A percentile compares a stretch with the other conserved stretches of the same genome.
These are phyloP conservation scores for Marasmarcha lunaedactyla DNA, from an alignment of 2,888 invertebrate species.

Conservation along the genomic window DNA sequence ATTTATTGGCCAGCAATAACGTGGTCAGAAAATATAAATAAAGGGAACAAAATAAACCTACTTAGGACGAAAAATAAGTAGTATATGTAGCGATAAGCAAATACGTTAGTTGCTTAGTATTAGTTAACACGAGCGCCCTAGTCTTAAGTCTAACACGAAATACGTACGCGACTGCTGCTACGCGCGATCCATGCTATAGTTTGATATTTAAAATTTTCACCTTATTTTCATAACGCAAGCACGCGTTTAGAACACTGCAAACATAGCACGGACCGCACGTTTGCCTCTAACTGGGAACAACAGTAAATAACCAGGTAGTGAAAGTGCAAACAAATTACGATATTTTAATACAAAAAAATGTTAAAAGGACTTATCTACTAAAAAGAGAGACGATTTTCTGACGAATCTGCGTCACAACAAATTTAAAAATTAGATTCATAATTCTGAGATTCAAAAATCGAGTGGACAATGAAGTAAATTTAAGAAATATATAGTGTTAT, in stretches of 20 bases:
- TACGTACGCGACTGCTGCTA: background rate
- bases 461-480: too few species aligned
- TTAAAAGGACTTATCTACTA: slow-evolving; percentile 25
- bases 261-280: background rate
- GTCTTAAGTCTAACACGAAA: slow-evolving; percentile 53
- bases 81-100: slow-evolving; percentile 47
- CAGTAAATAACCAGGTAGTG: slow-evolving; percentile 29
- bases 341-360: slow-evolving; percentile 34
- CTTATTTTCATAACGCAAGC: too few species aligned
- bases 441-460: slow-evolving; percentile 3
- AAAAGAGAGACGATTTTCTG: slow-evolving; percentile 25
- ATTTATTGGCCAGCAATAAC: background rate
- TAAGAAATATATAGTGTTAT: background rate
- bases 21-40: background rate
- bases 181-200: too few species aligned
- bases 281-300: slow-evolving; percentile 24
- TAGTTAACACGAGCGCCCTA: slow-evolving; percentile 60
- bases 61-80: slow-evolving; percentile 29
- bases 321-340: slow-evolving; percentile 33
- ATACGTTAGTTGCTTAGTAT: slow-evolving; percentile 57
- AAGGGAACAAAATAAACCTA: background rate
- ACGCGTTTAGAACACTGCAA: background rate
- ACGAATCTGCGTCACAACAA: slow-evolving; percentile 18
- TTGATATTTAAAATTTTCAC: too few species aligned
- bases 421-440: slow-evolving; percentile 6